Percentiles rank a stretch among this genome's conserved stretches.
Conservation (phyloP, 2,797 vertebrate species). For the Rhynchonycteris naso region DNA sequence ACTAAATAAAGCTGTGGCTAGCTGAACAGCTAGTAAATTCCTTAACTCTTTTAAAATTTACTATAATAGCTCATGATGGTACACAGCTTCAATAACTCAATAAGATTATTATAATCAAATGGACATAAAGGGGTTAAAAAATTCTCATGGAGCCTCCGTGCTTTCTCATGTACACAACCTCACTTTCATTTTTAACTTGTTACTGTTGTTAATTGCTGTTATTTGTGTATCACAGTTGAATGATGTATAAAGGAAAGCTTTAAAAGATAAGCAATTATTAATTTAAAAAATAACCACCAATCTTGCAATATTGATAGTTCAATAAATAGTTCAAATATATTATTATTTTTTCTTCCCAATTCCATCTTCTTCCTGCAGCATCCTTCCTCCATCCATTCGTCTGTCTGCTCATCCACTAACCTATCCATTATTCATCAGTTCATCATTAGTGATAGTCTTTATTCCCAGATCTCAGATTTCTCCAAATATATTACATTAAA, state of each 20-base stretch:
- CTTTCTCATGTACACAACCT: not conserved
- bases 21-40: not conserved
- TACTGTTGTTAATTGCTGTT: not conserved
- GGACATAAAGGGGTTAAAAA: not conserved
- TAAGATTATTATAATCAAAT: constrained; percentile 17
- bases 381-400: not conserved
- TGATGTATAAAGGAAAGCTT: not conserved
- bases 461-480: not conserved
- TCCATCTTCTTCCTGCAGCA: not conserved
- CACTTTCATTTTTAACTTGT: not conserved
- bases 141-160: not conserved
- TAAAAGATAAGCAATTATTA: not conserved
- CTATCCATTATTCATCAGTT: not conserved
- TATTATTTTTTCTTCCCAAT: not conserved
- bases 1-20: not conserved
- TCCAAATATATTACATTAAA: not conserved
- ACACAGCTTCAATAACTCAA: not conserved
- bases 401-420: not conserved
- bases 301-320: not conserved
- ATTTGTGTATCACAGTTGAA: not conserved
- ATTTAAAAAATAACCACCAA: not conserved
- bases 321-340: not conserved
- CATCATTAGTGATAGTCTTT: not conserved
- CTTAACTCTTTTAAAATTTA: constrained; percentile 36
- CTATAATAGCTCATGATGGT: not conserved